phyloP scores from a whole-genome alignment of 2,113 vertebrate genomes.

The Sigmodon hispidus region DNA sequence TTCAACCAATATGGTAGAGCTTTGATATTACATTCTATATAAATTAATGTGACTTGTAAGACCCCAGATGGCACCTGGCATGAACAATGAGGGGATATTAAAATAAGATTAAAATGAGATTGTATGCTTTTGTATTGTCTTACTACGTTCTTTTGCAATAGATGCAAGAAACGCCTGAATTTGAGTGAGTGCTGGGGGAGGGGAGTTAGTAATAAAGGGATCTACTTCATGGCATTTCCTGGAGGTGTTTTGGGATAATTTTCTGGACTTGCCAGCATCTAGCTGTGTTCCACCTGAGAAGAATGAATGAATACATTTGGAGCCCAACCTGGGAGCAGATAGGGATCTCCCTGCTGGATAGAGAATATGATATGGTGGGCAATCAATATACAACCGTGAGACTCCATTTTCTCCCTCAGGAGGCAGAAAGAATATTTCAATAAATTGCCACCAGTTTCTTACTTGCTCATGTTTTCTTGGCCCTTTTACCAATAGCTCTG shows the following conservation, averaged over 20 bases:
- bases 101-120: not conserved
- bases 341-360: accelerated
- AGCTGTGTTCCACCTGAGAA: not conserved
- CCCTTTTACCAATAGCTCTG: too few species aligned
- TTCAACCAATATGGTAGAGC: not conserved
- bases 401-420: not conserved
- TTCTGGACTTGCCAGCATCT: not conserved
- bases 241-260: not conserved
- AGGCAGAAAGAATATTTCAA: not conserved
- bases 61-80: not conserved
- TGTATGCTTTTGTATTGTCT: not conserved
- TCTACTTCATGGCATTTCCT: not conserved
- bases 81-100: not conserved
- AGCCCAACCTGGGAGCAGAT: not conserved
- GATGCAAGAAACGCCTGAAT: not conserved
- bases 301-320: not conserved
- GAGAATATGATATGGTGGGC: not conserved
- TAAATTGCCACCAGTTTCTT: not conserved
- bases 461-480: not conserved
- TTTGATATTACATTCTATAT: not conserved
- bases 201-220: not conserved
- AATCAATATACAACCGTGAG: accelerated
- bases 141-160: not conserved
- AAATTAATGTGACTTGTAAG: not conserved
- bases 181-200: not conserved